phyloP scores from a whole-genome alignment of 2,888 invertebrate genomes.

The Lutraria lutraria region DNA sequence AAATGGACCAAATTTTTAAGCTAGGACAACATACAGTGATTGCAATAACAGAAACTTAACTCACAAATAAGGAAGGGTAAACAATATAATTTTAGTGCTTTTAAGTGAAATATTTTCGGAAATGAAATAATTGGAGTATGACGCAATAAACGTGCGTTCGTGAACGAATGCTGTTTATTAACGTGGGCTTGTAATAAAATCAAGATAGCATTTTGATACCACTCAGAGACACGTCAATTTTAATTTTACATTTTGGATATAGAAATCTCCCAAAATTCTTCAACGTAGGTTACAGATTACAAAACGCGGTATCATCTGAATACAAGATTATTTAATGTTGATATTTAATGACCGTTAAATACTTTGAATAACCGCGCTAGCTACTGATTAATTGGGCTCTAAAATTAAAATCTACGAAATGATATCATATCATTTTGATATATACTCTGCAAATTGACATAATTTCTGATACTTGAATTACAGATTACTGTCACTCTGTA shows the following conservation, averaged over 20 bases:
- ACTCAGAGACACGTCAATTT: not conserved
- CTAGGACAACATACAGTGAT: too few relatives aligned
- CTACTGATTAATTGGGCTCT: not conserved
- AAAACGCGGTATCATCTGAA: not conserved
- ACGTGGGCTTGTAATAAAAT: not conserved
- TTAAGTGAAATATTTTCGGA: too few relatives aligned
- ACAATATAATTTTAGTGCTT: too few relatives aligned
- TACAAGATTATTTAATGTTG: not conserved
- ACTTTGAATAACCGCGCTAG: not conserved
- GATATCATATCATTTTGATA: not conserved
- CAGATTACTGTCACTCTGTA: too few relatives aligned
- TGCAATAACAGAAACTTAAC: too few relatives aligned
- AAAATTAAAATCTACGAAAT: not conserved
- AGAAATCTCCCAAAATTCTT: not conserved
- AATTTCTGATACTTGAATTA: too few relatives aligned
- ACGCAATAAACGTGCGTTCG: not conserved
- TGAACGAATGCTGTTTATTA: not conserved
- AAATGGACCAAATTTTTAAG: too few relatives aligned
- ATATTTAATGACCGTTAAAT: not conserved
- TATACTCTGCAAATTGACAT: not conserved
- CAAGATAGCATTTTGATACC: not conserved
- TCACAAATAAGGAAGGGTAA: too few relatives aligned
- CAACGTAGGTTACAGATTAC: not conserved
- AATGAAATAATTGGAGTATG: too few relatives aligned
- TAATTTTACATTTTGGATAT: not conserved